These are phyloP conservation scores for Tetheella fluctuosa DNA, from an alignment of 2,888 invertebrate genomes.

Conservation along the genomic window DNA sequence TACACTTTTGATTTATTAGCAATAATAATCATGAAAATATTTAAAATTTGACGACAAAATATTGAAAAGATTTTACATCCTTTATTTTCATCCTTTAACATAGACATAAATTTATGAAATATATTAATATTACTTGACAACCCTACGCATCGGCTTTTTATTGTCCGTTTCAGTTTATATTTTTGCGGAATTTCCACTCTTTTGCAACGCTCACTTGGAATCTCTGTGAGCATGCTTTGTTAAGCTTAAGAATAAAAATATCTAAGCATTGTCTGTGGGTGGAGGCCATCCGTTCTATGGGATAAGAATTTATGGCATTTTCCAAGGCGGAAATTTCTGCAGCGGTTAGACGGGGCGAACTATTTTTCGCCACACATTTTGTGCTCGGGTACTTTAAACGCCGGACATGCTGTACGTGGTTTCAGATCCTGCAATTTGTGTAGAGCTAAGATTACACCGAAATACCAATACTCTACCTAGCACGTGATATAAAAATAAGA, in stretches of 20 bases:
- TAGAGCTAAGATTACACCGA: background rate
- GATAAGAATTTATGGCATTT: slow-evolving; percentile 7
- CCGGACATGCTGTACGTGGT: background rate
- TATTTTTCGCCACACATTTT: slow-evolving; percentile 5
- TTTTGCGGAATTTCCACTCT: background rate
- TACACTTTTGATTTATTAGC: too few relatives aligned
- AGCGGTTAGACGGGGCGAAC: background rate
- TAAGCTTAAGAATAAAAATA: slow-evolving; percentile 2
- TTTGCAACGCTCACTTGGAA: slow-evolving; percentile 5
- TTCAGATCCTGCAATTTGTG: background rate
- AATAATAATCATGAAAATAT: too few relatives aligned
- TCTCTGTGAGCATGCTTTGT: background rate
- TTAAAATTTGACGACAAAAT: too few relatives aligned
- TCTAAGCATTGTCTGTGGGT: background rate
- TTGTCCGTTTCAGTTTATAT: slow-evolving; percentile 7
- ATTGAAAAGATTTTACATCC: too few relatives aligned
- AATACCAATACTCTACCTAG: background rate
- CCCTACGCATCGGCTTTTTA: slow-evolving; percentile 3
- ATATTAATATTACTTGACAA: too few relatives aligned
- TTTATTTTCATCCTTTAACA: too few relatives aligned
- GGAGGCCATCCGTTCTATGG: background rate
- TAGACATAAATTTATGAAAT: too few relatives aligned
- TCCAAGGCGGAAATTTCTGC: background rate
- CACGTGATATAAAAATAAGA: background rate
- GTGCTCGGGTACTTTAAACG: background rate